Conservation (phyloP, 2,797 vertebrate species). For the Premnoplex brunnescens region DNA sequence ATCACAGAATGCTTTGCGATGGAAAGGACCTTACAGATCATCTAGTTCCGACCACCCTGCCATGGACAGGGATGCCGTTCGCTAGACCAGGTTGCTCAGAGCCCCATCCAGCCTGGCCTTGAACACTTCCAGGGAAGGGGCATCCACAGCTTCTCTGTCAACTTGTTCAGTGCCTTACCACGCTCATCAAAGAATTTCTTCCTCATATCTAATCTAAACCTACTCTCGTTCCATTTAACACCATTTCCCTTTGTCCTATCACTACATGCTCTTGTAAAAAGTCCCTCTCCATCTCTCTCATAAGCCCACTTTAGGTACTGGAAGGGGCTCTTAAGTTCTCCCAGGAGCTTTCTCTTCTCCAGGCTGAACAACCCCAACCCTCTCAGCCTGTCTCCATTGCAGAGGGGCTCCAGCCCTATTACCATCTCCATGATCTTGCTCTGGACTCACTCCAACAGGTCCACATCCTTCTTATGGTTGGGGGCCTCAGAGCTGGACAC, state of each 20-base stretch:
- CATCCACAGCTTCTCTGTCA: not conserved
- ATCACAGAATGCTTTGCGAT: not conserved
- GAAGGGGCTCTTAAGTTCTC: not conserved
- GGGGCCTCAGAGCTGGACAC: not conserved
- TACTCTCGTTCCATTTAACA: not conserved
- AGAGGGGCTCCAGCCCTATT: not conserved
- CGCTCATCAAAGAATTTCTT: not conserved
- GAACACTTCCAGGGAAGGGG: not conserved
- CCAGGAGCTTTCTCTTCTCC: not conserved
- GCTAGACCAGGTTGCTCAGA: not conserved
- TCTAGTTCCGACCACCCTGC: not conserved
- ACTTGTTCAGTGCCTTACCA: not conserved
- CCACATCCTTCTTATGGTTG: rapidly evolving
- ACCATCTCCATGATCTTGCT: not conserved
- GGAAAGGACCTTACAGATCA: not conserved
- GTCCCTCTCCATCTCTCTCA: not conserved
- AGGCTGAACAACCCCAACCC: not conserved
- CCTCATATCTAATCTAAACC: not conserved
- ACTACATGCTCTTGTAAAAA: not conserved
- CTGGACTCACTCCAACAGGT: not conserved
- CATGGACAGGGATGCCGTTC: not conserved
- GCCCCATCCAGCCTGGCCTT: not conserved
- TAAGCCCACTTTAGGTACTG: not conserved
- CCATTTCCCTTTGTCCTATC: not conserved
- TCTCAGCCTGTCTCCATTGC: not conserved